Evolutionary conservation across 1,140 invertebrate species (phyloP).

Genomic region (Drosophila kikkawai): DNA sequence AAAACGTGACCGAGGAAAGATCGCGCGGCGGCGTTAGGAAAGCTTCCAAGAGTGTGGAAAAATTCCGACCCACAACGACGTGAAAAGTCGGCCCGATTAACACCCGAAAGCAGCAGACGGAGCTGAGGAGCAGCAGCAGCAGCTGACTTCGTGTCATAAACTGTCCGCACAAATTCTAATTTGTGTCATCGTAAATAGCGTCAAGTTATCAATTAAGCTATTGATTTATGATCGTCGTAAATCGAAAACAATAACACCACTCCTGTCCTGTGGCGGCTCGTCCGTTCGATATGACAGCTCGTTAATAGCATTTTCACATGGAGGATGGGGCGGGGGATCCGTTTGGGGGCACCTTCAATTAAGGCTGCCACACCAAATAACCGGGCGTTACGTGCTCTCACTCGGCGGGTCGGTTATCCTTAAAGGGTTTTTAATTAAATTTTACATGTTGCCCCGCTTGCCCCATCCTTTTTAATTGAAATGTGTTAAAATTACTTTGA

Average conservation of each 20-base stretch:
- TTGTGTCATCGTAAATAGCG: slow-evolving; percentile 82
- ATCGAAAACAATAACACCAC: slow-evolving; percentile 77
- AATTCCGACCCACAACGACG: slow-evolving; percentile 30
- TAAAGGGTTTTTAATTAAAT: slow-evolving; percentile 83
- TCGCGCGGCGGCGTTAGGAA: slow-evolving; percentile 47
- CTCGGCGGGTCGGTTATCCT: slow-evolving; percentile 57
- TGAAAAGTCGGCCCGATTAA: slow-evolving; percentile 53
- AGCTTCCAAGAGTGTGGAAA: slow-evolving; percentile 71
- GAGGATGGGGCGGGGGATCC: slow-evolving; percentile 13
- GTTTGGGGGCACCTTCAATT: slow-evolving; percentile 64
- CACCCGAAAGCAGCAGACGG: slow-evolving; percentile 26
- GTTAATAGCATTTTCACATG: slow-evolving; percentile 76
- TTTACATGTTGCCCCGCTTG: slow-evolving; percentile 61
- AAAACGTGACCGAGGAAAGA: slow-evolving; percentile 59
- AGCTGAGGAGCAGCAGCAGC: background rate
- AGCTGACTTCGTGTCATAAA: slow-evolving; percentile 53
- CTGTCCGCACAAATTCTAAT: slow-evolving; percentile 80
- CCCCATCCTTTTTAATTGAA: slow-evolving; percentile 73
- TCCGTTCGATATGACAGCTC: slow-evolving; percentile 71
- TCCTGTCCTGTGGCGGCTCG: slow-evolving; percentile 26
- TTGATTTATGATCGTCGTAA: slow-evolving; percentile 77
- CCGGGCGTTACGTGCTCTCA: slow-evolving; percentile 58
- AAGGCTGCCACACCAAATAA: slow-evolving; percentile 76
- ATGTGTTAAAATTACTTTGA: slow-evolving; percentile 83
- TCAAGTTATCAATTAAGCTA: slow-evolving; percentile 81